Evolutionary conservation across 1,140 invertebrate genomes (phyloP).

Genomic region (Grapholita molesta): DNA sequence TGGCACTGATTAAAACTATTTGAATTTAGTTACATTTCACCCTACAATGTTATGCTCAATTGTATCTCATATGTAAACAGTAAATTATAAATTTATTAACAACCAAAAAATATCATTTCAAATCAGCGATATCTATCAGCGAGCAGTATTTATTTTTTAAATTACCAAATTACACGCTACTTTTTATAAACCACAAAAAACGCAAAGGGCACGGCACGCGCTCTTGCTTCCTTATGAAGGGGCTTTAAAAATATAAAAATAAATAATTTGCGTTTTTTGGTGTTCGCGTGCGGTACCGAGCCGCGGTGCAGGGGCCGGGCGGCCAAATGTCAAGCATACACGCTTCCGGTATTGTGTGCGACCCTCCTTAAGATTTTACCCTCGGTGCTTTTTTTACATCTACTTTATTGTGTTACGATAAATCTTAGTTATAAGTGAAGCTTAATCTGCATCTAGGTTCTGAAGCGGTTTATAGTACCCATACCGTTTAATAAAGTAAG

Average conservation of each 20-base stretch:
- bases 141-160: conserved; percentile 4
- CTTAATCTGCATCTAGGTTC: too few relatives aligned
- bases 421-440: background rate
- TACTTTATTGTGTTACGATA: background rate
- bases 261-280: conserved; percentile 63
- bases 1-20: background rate
- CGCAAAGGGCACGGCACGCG: conserved; percentile 28
- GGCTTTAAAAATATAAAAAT: conserved; percentile 58
- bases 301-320: conserved; percentile 24
- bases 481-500: too few relatives aligned
- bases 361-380: conserved; percentile 42
- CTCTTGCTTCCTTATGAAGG: conserved; percentile 22
- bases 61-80: too few relatives aligned
- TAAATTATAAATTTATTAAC: too few relatives aligned
- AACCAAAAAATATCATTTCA: background rate
- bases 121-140: background rate
- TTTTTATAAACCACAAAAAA: conserved; percentile 35
- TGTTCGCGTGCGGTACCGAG: conserved; percentile 57
- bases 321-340: conserved; percentile 41
- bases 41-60: background rate
- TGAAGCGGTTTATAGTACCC: too few relatives aligned
- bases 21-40: background rate
- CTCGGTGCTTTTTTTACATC: conserved; percentile 20
- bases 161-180: conserved; percentile 1
- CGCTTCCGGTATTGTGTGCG: conserved; percentile 49